A percentile compares a stretch with the other conserved stretches of the same genome.
phyloP scores from a whole-genome alignment of 35 echinoderm and acorn worm genomes.

The Apostichopus californicus region DNA sequence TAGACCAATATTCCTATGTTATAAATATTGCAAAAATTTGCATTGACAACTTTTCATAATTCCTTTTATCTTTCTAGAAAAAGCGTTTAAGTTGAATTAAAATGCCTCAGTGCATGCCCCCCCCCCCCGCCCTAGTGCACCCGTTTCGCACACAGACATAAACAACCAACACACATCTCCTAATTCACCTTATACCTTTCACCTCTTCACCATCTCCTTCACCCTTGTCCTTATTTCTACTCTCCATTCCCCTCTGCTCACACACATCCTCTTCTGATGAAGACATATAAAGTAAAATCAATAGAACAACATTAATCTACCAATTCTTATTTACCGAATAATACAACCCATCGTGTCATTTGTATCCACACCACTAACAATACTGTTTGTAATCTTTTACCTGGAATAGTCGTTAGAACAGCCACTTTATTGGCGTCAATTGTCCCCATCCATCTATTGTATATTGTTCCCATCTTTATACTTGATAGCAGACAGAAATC shows the following conservation, averaged over 20 bases:
- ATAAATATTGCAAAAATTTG: too few relatives aligned
- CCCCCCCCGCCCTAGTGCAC: too few relatives aligned
- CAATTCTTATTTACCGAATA: too few relatives aligned
- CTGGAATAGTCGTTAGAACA: conserved; percentile 10
- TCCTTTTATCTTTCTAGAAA: too few relatives aligned
- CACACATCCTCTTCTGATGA: background rate
- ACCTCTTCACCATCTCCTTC: background rate
- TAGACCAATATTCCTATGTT: too few relatives aligned
- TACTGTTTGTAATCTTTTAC: background rate
- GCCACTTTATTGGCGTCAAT: background rate
- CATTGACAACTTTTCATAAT: too few relatives aligned
- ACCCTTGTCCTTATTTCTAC: background rate
- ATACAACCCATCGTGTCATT: background rate
- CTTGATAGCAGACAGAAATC: conserved; percentile 22
- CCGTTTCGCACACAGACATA: too few relatives aligned
- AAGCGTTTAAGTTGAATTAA: too few relatives aligned
- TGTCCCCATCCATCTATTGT: conserved; percentile 38
- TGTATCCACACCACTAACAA: background rate
- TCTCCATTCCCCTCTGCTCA: background rate
- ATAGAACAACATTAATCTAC: too few relatives aligned
- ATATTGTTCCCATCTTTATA: conserved; percentile 7
- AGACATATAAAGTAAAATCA: background rate
- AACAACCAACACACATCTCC: too few relatives aligned
- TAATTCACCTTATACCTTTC: too few relatives aligned
- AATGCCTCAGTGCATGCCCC: too few relatives aligned